Conservation (phyloP, 1,140 invertebrate genomes). For the Euura lappo region DNA sequence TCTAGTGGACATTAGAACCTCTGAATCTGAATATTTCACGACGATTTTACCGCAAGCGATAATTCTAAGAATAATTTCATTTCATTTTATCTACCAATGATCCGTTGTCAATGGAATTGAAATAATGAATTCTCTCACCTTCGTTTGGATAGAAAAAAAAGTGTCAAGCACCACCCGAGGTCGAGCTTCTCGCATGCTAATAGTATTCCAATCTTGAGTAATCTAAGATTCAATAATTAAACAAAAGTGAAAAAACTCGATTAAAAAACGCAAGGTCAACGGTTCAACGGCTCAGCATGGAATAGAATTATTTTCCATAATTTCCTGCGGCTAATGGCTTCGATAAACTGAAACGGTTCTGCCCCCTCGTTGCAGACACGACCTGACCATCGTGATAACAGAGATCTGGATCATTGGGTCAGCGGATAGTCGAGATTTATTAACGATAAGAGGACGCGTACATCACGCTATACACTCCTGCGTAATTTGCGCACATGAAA, state of each 20-base stretch:
- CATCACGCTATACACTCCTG: not conserved
- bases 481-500: not conserved
- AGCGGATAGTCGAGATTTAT: not conserved
- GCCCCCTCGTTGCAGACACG: not conserved
- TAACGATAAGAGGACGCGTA: not conserved
- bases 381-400: not conserved
- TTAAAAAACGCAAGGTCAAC: not conserved
- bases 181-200: not conserved
- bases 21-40: too few species aligned
- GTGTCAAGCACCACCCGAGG: not conserved
- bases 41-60: too few species aligned
- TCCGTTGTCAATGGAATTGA: not conserved
- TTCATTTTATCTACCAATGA: too few species aligned
- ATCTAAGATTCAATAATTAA: not conserved
- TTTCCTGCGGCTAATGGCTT: too few species aligned
- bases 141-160: not conserved
- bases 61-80: too few species aligned
- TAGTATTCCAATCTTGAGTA: not conserved
- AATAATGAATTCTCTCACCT: not conserved
- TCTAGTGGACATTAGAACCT: too few species aligned
- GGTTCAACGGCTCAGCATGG: not conserved
- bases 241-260: not conserved
- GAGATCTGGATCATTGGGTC: slow-evolving; percentile 4
- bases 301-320: too few species aligned
- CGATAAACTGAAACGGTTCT: not conserved